These are phyloP conservation scores for Cettia cetti DNA, from an alignment of 2,113 vertebrate species.

Conservation along the genomic window DNA sequence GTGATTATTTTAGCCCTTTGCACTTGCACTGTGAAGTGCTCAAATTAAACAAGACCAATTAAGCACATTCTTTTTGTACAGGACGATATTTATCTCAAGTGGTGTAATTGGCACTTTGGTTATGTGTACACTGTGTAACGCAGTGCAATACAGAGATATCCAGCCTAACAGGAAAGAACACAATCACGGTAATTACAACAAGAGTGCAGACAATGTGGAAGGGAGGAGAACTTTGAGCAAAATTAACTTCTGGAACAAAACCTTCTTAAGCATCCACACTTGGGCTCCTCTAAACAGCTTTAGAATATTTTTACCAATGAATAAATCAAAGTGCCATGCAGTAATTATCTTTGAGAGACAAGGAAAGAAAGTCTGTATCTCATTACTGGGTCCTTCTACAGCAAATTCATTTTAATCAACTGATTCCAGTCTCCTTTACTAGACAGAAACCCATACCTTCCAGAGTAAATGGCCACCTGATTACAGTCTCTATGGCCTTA, in stretches of 20 bases:
- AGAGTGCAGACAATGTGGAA: background rate
- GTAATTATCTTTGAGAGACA: background rate
- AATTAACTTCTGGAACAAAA: background rate
- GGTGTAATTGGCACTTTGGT: background rate
- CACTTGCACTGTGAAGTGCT: background rate
- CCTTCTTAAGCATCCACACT: background rate
- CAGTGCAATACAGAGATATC: background rate
- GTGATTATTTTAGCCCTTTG: constrained; percentile 23
- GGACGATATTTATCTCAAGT: constrained; percentile 25
- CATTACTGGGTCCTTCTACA: background rate
- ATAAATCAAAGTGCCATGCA: background rate
- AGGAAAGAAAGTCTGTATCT: background rate
- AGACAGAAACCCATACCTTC: background rate
- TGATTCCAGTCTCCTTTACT: background rate
- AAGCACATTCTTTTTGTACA: background rate
- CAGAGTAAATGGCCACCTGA: background rate
- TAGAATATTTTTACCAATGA: constrained; percentile 2
- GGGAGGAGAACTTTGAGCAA: background rate
- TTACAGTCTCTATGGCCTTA: background rate
- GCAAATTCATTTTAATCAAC: background rate
- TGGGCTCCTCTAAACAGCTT: background rate
- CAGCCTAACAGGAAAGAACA: constrained; percentile 17
- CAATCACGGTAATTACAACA: background rate
- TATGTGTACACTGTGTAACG: background rate
- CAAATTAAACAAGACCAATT: constrained; percentile 16